Evolutionary conservation across 2,888 invertebrate genomes (phyloP), one percentile per base, ranked within the genome.

Genomic region (Sphaerophoria taeniata): DNA sequence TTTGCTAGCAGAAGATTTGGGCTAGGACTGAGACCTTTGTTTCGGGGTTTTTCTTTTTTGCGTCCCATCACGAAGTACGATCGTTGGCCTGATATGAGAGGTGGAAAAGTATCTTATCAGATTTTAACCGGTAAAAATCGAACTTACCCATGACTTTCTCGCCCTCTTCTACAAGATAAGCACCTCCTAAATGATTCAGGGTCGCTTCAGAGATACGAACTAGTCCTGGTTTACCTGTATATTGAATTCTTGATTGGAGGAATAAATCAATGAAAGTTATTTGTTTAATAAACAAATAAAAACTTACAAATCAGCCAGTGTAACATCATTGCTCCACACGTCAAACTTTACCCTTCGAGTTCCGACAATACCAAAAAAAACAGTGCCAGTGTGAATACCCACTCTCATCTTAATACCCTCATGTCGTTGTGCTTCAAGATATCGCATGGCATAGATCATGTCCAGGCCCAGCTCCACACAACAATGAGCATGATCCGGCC

Each of bases 251-350:
- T 39, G 1, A 70, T 77, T 55, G 36, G 43, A 16, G 61, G 0
- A 47, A 4, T 11, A 67, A 72, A 61, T 9, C 43, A 55, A 60
- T 7, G n/a, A 60, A 16, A 31, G 3, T 31, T 45, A n/a, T 12
- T 31, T n/a, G 11, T 31, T 31, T 58, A 4, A 34, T 24, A 58
- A 7, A 24, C 6, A 31, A 43, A 5, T 6, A n/a, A 6, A 24
- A 9, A 4, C 89, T 89, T 83, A 92, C 92, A 94, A 96, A 91
- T 99, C 99, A 3, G 99, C 99, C 78, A 98, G 93, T 0, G 96
- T 96, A 0, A 99, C 99, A 90, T 99, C 99, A 90, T 99, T 98
- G 87, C 98, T 98, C 98, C 98, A 99, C 2, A 99, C 99, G 91
- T 99, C 99, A 92, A 99, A 99, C 92, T 99, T 99, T 90, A 99